Percentiles rank a stretch among this genome's conserved stretches.
Conservation (phyloP, 2,113 vertebrate species). For the Nansenia antarctica region DNA sequence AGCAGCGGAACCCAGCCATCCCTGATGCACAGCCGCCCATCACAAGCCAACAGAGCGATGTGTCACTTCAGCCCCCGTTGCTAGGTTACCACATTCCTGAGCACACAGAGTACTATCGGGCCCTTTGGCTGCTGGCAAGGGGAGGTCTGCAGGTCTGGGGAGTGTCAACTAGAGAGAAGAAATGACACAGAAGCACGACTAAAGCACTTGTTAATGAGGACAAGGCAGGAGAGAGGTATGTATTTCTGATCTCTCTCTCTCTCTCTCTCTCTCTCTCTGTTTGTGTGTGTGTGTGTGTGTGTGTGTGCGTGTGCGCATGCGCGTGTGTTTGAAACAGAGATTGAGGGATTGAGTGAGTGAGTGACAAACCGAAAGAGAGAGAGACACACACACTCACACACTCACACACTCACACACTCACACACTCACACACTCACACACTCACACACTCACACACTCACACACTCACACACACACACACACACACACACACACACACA, state of each 20-base stretch:
- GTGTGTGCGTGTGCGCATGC: neutral
- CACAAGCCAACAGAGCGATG: conserved; percentile 25
- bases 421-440: too few species aligned
- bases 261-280: neutral
- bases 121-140: conserved; percentile 21
- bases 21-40: conserved; percentile 13
- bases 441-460: too few species aligned
- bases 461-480: too few species aligned
- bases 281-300: conserved; percentile 3
- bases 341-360: neutral
- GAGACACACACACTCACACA: neutral
- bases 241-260: too few species aligned
- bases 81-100: conserved; percentile 58
- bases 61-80: conserved; percentile 42
- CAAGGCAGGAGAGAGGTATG: neutral
- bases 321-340: neutral
- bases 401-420: too few species aligned
- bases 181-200: conserved; percentile 16
- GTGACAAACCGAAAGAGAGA: neutral
- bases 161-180: conserved; percentile 1
- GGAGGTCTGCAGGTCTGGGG: conserved; percentile 8
- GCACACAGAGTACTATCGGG: conserved; percentile 25
- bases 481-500: too few species aligned
- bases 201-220: conserved; percentile 13
- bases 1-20: neutral